Evolutionary conservation across 2,113 vertebrate species (phyloP).

Genomic region (Lonchura striata): DNA sequence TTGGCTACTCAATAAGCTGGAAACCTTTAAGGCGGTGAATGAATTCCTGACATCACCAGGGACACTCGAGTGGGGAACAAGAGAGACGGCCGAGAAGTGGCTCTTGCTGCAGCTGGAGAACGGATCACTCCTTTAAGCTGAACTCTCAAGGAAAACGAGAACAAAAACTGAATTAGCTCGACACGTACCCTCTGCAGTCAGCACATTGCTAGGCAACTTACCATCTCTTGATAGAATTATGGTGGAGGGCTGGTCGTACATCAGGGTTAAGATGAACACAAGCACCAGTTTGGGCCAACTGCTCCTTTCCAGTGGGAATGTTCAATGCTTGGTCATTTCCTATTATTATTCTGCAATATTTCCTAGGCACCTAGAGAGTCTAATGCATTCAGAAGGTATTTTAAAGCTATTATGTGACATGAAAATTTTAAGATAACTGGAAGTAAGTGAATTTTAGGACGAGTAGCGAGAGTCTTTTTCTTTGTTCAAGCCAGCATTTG

Average conservation of each 20-base stretch:
- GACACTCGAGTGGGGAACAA: conserved; percentile 35
- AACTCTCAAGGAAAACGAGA: conserved; percentile 45
- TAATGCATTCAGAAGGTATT: conserved; percentile 38
- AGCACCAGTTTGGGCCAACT: conserved; percentile 57
- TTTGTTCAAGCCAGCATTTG: not conserved
- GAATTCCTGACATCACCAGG: conserved; percentile 49
- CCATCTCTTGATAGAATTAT: conserved; percentile 53
- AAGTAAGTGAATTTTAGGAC: conserved; percentile 33
- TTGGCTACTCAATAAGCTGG: conserved; percentile 55
- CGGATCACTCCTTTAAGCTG: conserved; percentile 42
- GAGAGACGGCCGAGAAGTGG: conserved; percentile 1
- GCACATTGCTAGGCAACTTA: conserved; percentile 61
- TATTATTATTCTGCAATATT: conserved; percentile 6
- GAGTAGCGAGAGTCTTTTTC: not conserved
- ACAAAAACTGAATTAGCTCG: conserved; percentile 59
- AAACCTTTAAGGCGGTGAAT: conserved; percentile 58
- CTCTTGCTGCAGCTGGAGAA: not conserved
- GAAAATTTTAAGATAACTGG: conserved; percentile 61
- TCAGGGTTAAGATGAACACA: conserved; percentile 61
- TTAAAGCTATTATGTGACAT: conserved; percentile 39
- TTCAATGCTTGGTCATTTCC: conserved; percentile 4
- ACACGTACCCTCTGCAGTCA: conserved; percentile 22
- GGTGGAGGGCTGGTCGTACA: conserved; percentile 44
- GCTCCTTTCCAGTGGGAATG: conserved; percentile 57
- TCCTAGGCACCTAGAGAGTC: conserved; percentile 15